phyloP scores from a whole-genome alignment of 2,113 vertebrate species.

The Strix uralensis region DNA sequence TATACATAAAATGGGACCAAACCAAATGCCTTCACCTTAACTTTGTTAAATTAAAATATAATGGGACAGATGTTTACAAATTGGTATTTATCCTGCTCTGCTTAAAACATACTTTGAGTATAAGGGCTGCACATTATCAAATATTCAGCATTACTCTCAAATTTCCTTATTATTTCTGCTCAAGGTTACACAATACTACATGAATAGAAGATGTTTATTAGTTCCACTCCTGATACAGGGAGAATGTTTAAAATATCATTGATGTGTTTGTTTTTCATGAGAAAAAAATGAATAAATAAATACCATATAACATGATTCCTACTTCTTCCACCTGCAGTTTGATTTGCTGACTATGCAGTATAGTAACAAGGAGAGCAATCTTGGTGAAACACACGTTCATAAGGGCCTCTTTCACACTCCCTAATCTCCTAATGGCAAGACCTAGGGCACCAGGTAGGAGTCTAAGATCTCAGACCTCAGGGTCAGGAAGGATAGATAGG shows the following conservation, averaged over 20 bases:
- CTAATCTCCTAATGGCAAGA: not conserved
- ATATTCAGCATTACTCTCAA: not conserved
- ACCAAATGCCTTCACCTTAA: not conserved
- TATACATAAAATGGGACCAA: not conserved
- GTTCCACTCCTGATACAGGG: not conserved
- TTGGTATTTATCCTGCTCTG: not conserved
- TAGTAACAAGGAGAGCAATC: not conserved
- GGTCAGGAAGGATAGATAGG: not conserved
- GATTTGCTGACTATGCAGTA: not conserved
- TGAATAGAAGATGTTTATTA: not conserved
- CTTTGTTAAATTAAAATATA: not conserved
- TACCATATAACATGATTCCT: not conserved
- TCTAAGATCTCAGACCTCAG: not conserved
- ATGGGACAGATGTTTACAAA: not conserved
- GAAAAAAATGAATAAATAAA: rapidly evolving
- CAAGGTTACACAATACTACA: not conserved
- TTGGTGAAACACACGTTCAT: not conserved
- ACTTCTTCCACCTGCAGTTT: not conserved
- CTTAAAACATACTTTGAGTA: not conserved
- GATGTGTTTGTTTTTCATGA: not conserved
- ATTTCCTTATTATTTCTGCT: not conserved
- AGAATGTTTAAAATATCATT: not conserved
- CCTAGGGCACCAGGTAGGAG: not conserved
- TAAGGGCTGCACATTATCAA: not conserved
- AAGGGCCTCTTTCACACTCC: not conserved